phyloP scores from a whole-genome alignment of 1,140 invertebrate genomes.

The Dreissena polymorpha region DNA sequence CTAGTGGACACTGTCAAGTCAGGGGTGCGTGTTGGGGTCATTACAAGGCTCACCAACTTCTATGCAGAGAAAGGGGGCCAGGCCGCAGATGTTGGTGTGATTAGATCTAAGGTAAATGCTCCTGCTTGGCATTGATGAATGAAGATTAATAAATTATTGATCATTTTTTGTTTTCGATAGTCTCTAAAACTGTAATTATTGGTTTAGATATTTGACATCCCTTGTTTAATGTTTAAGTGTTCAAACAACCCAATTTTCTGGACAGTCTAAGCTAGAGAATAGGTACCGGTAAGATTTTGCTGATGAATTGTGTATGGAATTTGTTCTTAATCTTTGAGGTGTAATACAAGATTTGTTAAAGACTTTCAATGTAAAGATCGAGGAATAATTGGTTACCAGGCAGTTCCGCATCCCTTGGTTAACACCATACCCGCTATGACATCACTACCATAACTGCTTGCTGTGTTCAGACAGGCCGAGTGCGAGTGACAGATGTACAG shows the following conservation, averaged over 20 bases:
- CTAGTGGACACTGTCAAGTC: conserved; percentile 32
- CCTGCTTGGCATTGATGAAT: too few relatives aligned
- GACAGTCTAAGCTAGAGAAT: background rate
- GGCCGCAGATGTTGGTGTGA: conserved; percentile 85
- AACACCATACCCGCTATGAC: background rate
- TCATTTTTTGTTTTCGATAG: too few relatives aligned
- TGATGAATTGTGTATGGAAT: background rate
- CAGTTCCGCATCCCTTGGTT: background rate
- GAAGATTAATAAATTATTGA: too few relatives aligned
- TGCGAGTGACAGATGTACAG: conserved; percentile 84
- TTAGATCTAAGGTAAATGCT: conserved; percentile 72
- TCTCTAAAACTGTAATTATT: too few relatives aligned
- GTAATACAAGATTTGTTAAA: too few relatives aligned
- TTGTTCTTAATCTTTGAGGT: too few relatives aligned
- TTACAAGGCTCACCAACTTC: conserved; percentile 89
- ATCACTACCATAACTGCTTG: background rate
- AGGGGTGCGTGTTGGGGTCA: conserved; percentile 77
- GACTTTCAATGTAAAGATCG: too few relatives aligned
- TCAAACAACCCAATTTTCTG: too few relatives aligned
- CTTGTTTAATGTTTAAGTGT: too few relatives aligned
- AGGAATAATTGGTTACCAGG: background rate
- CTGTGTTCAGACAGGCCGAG: conserved; percentile 74
- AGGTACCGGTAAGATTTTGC: too few relatives aligned
- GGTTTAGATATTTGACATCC: too few relatives aligned
- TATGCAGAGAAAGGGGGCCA: conserved; percentile 92